A percentile compares a stretch with the other conserved stretches of the same genome.
Conservation (phyloP, 2,797 vertebrate species). For the Harpagifer antarcticus region DNA sequence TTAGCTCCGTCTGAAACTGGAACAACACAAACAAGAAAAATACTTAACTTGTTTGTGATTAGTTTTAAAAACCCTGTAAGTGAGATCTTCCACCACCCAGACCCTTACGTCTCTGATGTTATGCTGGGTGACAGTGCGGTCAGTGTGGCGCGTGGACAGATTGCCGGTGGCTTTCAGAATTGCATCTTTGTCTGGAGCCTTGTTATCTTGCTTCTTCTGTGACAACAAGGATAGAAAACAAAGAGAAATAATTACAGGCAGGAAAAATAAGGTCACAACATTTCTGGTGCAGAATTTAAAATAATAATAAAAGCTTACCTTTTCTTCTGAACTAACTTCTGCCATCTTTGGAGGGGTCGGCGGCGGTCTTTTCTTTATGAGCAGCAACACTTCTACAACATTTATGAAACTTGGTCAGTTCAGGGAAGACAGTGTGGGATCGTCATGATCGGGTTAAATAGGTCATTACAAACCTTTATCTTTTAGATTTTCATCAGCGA, state of each 20-base stretch:
- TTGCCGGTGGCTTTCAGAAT: slow-evolving; percentile 93
- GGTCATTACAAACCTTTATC: slow-evolving; percentile 87
- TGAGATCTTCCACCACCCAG: background rate
- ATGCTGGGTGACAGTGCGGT: slow-evolving; percentile 92
- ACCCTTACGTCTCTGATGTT: slow-evolving; percentile 94
- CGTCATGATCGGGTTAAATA: background rate
- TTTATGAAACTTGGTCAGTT: slow-evolving; percentile 7
- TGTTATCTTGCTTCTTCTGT: slow-evolving; percentile 96
- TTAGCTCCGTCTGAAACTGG: slow-evolving; percentile 98
- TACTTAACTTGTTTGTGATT: background rate
- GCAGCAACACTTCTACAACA: slow-evolving; percentile 90
- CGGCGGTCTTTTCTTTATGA: slow-evolving; percentile 93
- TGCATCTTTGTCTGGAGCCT: slow-evolving; percentile 96
- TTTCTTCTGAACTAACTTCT: slow-evolving; percentile 93
- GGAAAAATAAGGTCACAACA: background rate
- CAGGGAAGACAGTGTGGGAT: background rate
- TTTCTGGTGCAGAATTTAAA: background rate
- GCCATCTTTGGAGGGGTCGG: slow-evolving; percentile 91
- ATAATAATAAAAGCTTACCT: slow-evolving; percentile 79
- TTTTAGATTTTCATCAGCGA: slow-evolving; percentile 93
- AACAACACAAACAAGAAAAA: slow-evolving; percentile 20
- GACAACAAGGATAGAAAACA: background rate
- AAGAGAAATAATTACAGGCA: background rate
- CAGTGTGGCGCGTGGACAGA: slow-evolving; percentile 88
- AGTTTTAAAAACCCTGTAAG: background rate